A percentile compares a stretch with the other conserved stretches of the same genome.
Evolutionary conservation across 2,888 invertebrate genomes (phyloP).

Genomic region (Panorpa germanica): DNA sequence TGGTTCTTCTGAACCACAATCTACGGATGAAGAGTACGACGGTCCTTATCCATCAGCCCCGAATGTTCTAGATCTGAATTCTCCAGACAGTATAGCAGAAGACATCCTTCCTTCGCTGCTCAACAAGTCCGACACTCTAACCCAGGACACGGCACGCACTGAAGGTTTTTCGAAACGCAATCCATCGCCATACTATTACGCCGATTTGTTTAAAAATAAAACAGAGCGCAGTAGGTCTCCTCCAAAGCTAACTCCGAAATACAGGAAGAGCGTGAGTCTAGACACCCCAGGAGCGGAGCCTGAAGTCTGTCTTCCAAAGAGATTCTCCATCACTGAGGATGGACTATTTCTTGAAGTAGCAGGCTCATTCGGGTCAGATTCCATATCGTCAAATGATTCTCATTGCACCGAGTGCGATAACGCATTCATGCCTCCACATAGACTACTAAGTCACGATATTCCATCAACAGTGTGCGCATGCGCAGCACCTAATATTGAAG

Average conservation of each 20-base stretch:
- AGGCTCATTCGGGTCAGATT: conserved; percentile 24
- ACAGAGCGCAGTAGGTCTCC: no score
- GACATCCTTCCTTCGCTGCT: conserved; percentile 26
- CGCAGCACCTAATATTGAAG: conserved; percentile 34
- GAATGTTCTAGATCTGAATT: conserved; percentile 38
- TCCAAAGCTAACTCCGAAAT: conserved; percentile 20
- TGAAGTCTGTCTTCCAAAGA: conserved; percentile 37
- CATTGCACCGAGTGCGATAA: conserved; percentile 26
- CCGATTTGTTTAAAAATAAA: conserved; percentile 51
- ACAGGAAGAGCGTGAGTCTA: conserved; percentile 53
- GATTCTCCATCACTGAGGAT: conserved; percentile 52
- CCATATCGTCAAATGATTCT: conserved; percentile 26
- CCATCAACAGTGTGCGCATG: conserved; percentile 54
- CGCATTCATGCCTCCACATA: conserved; percentile 55
- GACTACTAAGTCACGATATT: conserved; percentile 31
- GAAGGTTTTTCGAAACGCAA: conserved; percentile 29
- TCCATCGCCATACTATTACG: conserved; percentile 71
- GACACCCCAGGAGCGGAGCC: conserved; percentile 52
- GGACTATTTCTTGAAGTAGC: conserved; percentile 35
- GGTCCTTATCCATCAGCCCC: conserved; percentile 19
- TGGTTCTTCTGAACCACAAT: conserved; percentile 32
- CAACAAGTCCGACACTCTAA: conserved; percentile 18
- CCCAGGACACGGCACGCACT: conserved; percentile 15
- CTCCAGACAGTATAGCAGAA: conserved; percentile 46
- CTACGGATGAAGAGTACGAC: conserved; percentile 34